phyloP scores from a whole-genome alignment of 1,140 invertebrate genomes.

The Drosophila arizonae region DNA sequence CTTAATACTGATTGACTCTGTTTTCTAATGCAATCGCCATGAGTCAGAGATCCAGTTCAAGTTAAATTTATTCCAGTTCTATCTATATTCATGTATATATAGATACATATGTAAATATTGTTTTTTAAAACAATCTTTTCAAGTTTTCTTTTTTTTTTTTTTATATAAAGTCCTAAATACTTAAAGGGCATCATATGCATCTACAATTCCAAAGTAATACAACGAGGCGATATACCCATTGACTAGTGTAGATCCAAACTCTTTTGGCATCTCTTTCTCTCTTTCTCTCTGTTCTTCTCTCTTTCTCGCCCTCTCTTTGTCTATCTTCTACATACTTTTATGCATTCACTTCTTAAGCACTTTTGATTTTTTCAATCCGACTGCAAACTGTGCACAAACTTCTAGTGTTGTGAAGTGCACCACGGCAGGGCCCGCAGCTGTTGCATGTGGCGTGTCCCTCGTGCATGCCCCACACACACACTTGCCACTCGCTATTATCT shows the following conservation, averaged over 20 bases:
- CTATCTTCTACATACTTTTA: background rate
- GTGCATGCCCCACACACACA: slow-evolving; percentile 52
- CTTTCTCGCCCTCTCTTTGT: background rate
- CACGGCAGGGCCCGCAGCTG: background rate
- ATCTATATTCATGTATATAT: background rate
- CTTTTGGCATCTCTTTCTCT: background rate
- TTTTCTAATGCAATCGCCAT: background rate
- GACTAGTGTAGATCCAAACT: background rate
- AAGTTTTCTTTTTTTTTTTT: too few relatives aligned
- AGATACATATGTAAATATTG: too few relatives aligned
- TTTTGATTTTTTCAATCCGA: background rate
- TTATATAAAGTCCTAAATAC: too few relatives aligned
- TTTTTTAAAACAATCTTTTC: too few relatives aligned
- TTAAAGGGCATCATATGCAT: too few relatives aligned
- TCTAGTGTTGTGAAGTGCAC: slow-evolving; percentile 3
- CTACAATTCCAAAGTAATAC: too few relatives aligned
- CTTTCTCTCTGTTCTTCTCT: background rate
- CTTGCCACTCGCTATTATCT: slow-evolving; percentile 5
- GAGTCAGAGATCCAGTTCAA: background rate
- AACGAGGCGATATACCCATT: too few relatives aligned
- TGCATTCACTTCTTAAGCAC: background rate
- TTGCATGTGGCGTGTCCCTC: slow-evolving; percentile 52
- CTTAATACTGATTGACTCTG: background rate
- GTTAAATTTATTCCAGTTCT: background rate
- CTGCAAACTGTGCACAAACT: slow-evolving; percentile 5